Evolutionary conservation across 1,140 invertebrate genomes (phyloP).

Genomic region (Andrena cerasifolii): DNA sequence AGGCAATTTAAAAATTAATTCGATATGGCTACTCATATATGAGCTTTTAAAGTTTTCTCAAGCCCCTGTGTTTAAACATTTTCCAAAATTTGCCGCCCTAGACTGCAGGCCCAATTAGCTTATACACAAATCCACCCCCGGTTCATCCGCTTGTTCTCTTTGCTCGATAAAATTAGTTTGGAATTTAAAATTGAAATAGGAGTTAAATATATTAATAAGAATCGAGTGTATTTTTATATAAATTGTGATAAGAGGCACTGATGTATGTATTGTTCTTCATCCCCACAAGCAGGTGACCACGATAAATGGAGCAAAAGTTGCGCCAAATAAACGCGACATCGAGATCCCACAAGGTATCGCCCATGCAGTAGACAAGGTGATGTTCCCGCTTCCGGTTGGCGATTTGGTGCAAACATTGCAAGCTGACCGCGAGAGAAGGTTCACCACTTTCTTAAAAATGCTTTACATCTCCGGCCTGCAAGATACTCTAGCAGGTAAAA

Average conservation of each 20-base stretch:
- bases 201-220: no score
- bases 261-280: background rate
- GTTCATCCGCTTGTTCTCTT: no score
- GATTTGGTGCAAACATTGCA: slow-evolving; percentile 91
- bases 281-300: slow-evolving; percentile 86
- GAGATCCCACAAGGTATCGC: slow-evolving; percentile 92
- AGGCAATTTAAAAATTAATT: no score
- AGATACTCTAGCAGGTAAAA: slow-evolving; percentile 87
- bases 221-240: no score
- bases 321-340: slow-evolving; percentile 91
- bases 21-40: no score
- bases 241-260: background rate
- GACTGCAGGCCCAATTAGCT: no score
- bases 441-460: slow-evolving; percentile 90
- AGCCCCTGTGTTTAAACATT: no score
- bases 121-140: no score
- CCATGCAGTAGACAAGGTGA: slow-evolving; percentile 92
- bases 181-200: no score
- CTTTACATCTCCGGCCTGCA: slow-evolving; percentile 89
- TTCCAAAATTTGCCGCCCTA: no score
- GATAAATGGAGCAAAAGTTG: slow-evolving; percentile 91
- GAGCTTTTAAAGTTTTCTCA: no score
- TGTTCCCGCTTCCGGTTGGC: slow-evolving; percentile 93
- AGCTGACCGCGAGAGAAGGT: slow-evolving; percentile 90
- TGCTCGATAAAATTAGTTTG: no score